These are phyloP conservation scores for Gambusia yucatana DNA, from an alignment of 2,797 vertebrate species.

Conservation along the genomic window DNA sequence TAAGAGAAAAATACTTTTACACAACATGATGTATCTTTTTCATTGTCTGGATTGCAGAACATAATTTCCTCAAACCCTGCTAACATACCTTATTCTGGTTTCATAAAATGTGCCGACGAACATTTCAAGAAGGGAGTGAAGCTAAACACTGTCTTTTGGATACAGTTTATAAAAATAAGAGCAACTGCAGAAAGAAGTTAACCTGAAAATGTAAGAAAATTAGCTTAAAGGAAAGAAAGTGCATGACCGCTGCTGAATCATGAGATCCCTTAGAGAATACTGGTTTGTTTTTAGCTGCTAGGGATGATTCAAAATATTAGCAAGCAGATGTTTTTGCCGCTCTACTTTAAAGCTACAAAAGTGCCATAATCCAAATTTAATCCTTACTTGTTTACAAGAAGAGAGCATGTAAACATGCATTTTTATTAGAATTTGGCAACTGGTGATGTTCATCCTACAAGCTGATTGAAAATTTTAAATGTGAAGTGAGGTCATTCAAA, in stretches of 20 bases:
- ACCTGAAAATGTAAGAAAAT: constrained; percentile 12
- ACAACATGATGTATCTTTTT: not conserved
- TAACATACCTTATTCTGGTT: not conserved
- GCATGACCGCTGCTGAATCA: constrained; percentile 1
- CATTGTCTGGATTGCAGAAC: not conserved
- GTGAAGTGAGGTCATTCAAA: not conserved
- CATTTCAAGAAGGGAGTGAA: not conserved
- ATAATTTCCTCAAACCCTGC: not conserved
- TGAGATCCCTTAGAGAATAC: constrained; percentile 2
- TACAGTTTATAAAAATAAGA: not conserved
- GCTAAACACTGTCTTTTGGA: not conserved
- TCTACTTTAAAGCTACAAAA: not conserved
- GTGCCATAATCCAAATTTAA: not conserved
- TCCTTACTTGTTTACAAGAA: constrained; percentile 1
- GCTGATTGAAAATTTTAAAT: not conserved
- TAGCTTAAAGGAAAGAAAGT: constrained; percentile 19
- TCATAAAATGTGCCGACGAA: not conserved
- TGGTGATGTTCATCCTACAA: not conserved
- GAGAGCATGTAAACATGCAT: not conserved
- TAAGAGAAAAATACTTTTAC: not conserved
- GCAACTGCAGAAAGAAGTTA: not conserved
- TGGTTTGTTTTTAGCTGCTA: constrained; percentile 7
- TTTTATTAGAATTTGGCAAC: constrained; percentile 1
- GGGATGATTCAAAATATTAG: constrained; percentile 7
- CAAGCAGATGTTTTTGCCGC: constrained; percentile 11